Percentiles rank a stretch among this genome's conserved stretches.
Conservation (phyloP, 2,113 vertebrate species). For the Pygoscelis antarcticus region DNA sequence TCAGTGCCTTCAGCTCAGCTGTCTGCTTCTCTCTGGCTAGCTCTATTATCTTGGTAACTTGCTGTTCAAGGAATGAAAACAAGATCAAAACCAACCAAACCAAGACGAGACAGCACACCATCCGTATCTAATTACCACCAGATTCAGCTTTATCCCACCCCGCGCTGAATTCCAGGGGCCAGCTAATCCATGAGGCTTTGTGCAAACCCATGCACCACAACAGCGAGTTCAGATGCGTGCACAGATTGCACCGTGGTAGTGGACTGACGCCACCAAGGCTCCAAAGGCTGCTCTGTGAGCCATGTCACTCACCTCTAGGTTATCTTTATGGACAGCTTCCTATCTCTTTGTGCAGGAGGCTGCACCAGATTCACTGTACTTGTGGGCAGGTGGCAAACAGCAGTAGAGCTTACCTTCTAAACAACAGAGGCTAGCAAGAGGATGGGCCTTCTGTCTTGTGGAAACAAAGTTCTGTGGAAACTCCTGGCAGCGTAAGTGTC, state of each 20-base stretch:
- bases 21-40: conserved; percentile 87
- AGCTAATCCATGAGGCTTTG: not conserved
- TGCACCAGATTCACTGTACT: not conserved
- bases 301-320: not conserved
- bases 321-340: not conserved
- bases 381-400: not conserved
- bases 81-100: not conserved
- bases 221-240: not conserved
- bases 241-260: accelerated
- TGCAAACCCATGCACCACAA: not conserved
- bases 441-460: not conserved
- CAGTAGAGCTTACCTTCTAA: not conserved
- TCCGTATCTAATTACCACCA: not conserved
- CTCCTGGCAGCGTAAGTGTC: too few relatives aligned
- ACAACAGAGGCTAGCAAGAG: not conserved
- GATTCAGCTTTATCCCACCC: not conserved
- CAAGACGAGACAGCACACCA: not conserved
- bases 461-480: not conserved
- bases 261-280: not conserved
- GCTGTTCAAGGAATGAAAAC: conserved; percentile 72
- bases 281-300: not conserved
- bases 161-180: not conserved
- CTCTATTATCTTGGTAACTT: conserved; percentile 86
- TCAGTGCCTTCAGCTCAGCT: conserved; percentile 82
- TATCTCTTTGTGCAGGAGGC: not conserved